A percentile compares a stretch with the other conserved stretches of the same genome.
Evolutionary conservation across 2,797 vertebrate genomes (phyloP).

Genomic region (Acanthopagrus latus): DNA sequence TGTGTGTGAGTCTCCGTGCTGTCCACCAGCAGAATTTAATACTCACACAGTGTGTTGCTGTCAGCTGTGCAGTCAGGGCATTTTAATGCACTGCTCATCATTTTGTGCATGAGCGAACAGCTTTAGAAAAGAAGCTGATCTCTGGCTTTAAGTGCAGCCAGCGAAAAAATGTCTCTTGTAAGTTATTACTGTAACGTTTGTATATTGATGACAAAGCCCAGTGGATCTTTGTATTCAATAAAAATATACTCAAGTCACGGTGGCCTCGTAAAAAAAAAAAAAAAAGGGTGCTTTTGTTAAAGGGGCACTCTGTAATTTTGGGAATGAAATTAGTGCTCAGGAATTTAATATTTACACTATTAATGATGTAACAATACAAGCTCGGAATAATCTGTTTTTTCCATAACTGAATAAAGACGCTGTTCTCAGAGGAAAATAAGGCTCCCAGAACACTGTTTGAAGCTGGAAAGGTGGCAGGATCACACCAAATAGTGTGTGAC

Average conservation of each 20-base stretch:
- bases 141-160: background rate
- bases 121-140: background rate
- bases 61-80: background rate
- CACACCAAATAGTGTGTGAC: background rate
- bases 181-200: background rate
- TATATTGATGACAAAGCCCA: background rate
- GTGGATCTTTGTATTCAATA: background rate
- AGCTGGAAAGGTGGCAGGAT: too few species aligned
- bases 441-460: too few species aligned
- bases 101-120: background rate
- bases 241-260: background rate
- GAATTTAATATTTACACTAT: too few species aligned
- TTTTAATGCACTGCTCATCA: background rate
- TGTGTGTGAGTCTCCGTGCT: background rate
- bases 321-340: too few species aligned
- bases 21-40: conserved; percentile 23
- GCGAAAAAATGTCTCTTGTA: background rate
- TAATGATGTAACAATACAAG: too few species aligned
- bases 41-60: background rate
- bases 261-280: background rate
- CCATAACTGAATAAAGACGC: too few species aligned
- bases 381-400: too few species aligned
- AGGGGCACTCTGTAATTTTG: background rate
- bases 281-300: background rate
- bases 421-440: too few species aligned